Conservation (phyloP, 2,113 vertebrate genomes). For the Leiothrix lutea region DNA sequence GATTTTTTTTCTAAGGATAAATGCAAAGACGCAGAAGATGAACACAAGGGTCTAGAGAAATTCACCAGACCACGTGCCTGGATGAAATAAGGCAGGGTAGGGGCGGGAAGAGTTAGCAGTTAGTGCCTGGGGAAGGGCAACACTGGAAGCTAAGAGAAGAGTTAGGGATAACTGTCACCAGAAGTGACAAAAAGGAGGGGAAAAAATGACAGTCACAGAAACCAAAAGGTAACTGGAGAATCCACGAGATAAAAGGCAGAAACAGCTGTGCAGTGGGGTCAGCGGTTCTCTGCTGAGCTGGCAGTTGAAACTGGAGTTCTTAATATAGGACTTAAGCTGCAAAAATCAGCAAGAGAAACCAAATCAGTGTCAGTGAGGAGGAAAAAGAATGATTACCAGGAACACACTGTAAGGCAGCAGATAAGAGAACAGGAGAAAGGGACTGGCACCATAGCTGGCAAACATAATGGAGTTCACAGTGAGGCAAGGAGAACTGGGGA, state of each 20-base stretch:
- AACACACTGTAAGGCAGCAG: neutral
- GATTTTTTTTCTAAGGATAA: neutral
- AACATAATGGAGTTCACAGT: neutral
- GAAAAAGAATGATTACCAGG: neutral
- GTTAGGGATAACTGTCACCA: neutral
- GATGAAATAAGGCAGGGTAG: neutral
- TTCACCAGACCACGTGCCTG: neutral
- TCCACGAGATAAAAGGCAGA: neutral
- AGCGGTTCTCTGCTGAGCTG: neutral
- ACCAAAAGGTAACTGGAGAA: neutral
- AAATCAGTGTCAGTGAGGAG: neutral
- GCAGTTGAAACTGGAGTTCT: neutral
- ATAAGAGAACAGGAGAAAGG: neutral
- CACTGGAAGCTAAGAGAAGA: neutral
- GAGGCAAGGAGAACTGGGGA: neutral
- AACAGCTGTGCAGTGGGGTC: neutral
- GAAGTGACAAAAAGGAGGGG: neutral
- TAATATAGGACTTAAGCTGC: neutral
- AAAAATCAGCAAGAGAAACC: neutral
- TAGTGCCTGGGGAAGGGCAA: neutral
- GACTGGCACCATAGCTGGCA: neutral
- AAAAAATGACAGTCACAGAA: neutral
- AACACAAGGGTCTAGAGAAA: neutral
- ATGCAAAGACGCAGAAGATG: neutral
- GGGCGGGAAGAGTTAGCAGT: neutral